These are phyloP conservation scores for Thumatha senex DNA, from an alignment of 2,888 invertebrate species.

Conservation along the genomic window DNA sequence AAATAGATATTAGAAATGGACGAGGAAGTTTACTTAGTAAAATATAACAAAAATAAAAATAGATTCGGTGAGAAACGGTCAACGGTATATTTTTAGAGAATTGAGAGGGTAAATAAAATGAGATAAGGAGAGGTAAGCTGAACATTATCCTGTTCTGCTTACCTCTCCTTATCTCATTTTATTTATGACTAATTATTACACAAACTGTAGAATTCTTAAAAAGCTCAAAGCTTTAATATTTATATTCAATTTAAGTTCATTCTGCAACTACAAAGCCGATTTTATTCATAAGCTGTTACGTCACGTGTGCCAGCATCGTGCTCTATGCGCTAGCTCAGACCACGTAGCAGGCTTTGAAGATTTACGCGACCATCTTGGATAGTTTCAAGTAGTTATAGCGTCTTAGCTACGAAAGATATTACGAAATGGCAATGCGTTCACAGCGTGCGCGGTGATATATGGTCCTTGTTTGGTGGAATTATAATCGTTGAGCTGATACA, in stretches of 20 bases:
- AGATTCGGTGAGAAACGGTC: too few relatives aligned
- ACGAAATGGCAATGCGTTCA: background rate
- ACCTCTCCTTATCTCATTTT: too few relatives aligned
- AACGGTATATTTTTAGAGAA: too few relatives aligned
- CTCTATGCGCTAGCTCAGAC: background rate
- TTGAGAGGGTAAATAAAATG: too few relatives aligned
- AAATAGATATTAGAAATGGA: too few relatives aligned
- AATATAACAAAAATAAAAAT: too few relatives aligned
- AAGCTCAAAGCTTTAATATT: background rate
- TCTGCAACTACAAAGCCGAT: background rate
- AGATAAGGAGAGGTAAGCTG: too few relatives aligned
- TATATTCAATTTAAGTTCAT: background rate
- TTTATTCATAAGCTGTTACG: background rate
- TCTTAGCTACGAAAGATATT: background rate
- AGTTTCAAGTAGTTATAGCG: background rate
- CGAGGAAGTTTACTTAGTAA: too few relatives aligned
- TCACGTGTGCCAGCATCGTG: background rate
- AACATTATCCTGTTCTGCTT: too few relatives aligned
- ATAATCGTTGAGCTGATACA: background rate
- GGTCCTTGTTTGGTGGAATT: background rate
- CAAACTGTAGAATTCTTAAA: too few relatives aligned
- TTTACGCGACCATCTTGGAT: background rate
- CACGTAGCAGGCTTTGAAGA: conserved; percentile 1
- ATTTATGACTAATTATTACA: too few relatives aligned
- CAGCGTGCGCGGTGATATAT: background rate